Evolutionary conservation across 2,888 invertebrate genomes (phyloP), one percentile per base, ranked within the genome.

Genomic region (Prosopocoilus inquinatus): DNA sequence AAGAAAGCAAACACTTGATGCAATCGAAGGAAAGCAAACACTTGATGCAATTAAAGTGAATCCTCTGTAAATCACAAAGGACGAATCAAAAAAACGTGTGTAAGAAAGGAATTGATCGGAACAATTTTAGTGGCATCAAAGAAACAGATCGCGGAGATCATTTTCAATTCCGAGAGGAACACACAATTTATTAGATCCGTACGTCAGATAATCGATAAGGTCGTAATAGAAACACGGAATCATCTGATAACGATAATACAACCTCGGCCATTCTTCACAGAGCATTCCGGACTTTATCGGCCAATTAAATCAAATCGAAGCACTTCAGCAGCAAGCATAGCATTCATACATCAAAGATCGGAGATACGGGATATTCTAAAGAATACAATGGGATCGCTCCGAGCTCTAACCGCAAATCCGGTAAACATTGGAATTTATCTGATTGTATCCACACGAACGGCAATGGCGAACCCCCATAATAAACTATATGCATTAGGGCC

Each of bases 301-400:
- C 71, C 72, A 72, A 71, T 72, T 72, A 72, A 68, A 72, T 72
- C 70, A 67, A 70, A 69, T 70, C 67, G 69, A 70, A 67, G 65
- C 70, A 68, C 67, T 68, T 69, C 69, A 63, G 63, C 70, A 64
- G 66, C 68, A 65, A 62, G 56, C 59, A 58, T 55, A 50, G 55
- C 60, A 52, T 66, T 69, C 68, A 71, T 71, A 72, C 66, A 69
- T 71, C 69, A 67, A 67, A 67, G 71, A 72, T 71, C 66, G 67
- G 54, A 69, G 63, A 57, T 60, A 58, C 53, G 50, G 44, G 39
- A 15, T 35, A 49, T 49, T 36, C 36, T 39, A 48, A 57, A 59
- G 53, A 59, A 59, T 57, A 59, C 57, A 57, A 60, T 55, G 54
- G 54, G 43, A 47, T 53, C 47, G 48, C 53, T 54, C 50, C 51